Evolutionary conservation across 2,888 invertebrate genomes (phyloP).

Genomic region (Allygus modestus): DNA sequence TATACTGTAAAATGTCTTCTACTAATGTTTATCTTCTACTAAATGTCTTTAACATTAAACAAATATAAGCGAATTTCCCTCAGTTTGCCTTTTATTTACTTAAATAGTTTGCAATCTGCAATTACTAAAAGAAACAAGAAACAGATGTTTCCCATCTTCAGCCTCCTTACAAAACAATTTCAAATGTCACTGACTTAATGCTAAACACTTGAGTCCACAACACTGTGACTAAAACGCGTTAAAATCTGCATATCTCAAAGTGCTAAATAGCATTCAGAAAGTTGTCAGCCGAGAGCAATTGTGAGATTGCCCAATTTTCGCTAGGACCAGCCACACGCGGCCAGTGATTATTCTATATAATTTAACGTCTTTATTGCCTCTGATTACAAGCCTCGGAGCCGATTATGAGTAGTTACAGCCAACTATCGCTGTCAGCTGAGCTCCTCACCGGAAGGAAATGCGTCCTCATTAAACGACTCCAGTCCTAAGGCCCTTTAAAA

Average conservation of each 20-base stretch:
- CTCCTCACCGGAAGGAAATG: conserved; percentile 19
- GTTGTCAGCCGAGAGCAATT: conserved; percentile 7
- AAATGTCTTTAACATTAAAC: too few relatives aligned
- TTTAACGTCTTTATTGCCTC: conserved; percentile 45
- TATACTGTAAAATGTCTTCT: too few relatives aligned
- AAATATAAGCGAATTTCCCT: too few relatives aligned
- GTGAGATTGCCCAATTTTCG: conserved; percentile 1
- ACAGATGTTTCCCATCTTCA: too few relatives aligned
- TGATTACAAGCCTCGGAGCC: background rate
- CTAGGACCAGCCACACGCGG: conserved; percentile 29
- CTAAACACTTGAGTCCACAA: too few relatives aligned
- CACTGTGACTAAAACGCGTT: too few relatives aligned
- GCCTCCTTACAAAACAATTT: too few relatives aligned
- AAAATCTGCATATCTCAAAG: background rate
- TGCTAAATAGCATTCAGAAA: background rate
- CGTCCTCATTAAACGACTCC: background rate
- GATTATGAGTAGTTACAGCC: conserved; percentile 3
- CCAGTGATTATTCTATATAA: conserved; percentile 19
- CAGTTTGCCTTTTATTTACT: too few relatives aligned
- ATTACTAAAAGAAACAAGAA: too few relatives aligned
- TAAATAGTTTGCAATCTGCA: too few relatives aligned
- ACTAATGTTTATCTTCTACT: too few relatives aligned
- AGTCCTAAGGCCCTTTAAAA: background rate
- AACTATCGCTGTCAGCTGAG: background rate
- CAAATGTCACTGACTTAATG: too few relatives aligned